Evolutionary conservation across 2,113 vertebrate genomes (phyloP), one percentile per base, ranked within the genome.

Genomic region (Cervus canadensis): DNA sequence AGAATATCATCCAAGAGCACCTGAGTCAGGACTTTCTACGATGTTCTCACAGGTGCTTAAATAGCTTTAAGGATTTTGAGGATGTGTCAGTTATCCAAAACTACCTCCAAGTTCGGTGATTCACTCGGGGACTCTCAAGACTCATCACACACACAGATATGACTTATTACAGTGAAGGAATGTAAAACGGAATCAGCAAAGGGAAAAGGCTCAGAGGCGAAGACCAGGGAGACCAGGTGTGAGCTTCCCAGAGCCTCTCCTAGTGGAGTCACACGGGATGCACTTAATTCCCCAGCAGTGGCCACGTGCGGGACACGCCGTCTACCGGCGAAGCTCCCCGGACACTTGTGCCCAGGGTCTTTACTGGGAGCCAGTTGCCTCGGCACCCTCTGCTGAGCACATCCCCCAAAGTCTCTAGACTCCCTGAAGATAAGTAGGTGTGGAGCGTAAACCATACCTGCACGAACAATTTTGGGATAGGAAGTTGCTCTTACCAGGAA

Each of bases 11-110:
- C n/a, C 30, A 79, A 30, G 15, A 59, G n/a, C 84, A 84, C 11
- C 26, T 36, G 50, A 88, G 40, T 54, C 10, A 33, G 83, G 56
- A n/a, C 28, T n/a, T 88, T 16, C 50, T 82, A 10, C 48, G 54
- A 40, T 1, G 13, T 50, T 86, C 50, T 91, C 96, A 92, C 33
- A 78, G 21, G 45, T 74, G 83, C 59, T 40, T 76, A 36, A 36
- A 36, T 36, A 54, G 19, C 40, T 50, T 48, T 54, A 71, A 64
- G 52, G 52, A 30, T 78, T 96, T 83, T 48, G 79, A 94, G 67
- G 57, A 28, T 89, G 19, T 84, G 7, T 57, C 11, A 8, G 21
- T 40, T 88, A 56, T 52, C 91, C 26, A 40, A 52, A 54, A 62
- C 59, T 67, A 93, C 54, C 5, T 76, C 48, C 71, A 93, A 76